Evolutionary conservation across 2,797 vertebrate genomes (phyloP).

Genomic region (Melanotaenia boesemani): DNA sequence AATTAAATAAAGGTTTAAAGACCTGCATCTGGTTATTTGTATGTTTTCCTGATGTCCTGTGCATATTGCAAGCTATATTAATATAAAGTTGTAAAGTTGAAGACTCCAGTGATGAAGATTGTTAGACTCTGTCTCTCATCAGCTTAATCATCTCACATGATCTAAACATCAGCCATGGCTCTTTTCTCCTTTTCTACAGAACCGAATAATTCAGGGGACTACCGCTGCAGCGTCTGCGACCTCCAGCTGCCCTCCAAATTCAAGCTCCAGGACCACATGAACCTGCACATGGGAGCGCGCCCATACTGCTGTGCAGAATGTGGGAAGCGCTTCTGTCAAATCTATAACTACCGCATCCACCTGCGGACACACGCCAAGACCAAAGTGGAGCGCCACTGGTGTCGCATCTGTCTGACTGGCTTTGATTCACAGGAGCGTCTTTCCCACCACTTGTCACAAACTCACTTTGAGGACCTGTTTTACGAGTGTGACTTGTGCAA

Average conservation of each 20-base stretch:
- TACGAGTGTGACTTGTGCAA: constrained; percentile 88
- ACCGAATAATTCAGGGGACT: constrained; percentile 42
- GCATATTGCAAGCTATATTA: too few species aligned
- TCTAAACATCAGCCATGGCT: background rate
- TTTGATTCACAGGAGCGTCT: constrained; percentile 64
- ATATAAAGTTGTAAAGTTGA: background rate
- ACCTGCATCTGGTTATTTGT: too few species aligned
- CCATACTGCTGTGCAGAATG: constrained; percentile 84
- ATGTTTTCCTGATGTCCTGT: too few species aligned
- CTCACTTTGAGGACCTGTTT: constrained; percentile 79
- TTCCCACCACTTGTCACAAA: constrained; percentile 68
- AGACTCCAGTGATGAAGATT: background rate
- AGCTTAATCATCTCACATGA: background rate
- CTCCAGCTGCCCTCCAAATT: constrained; percentile 75
- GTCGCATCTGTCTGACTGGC: constrained; percentile 72
- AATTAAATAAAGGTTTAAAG: too few species aligned
- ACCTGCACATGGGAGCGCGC: constrained; percentile 80
- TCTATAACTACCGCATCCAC: constrained; percentile 80
- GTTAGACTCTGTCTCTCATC: background rate
- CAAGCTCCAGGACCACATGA: constrained; percentile 83
- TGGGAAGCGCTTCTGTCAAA: constrained; percentile 84
- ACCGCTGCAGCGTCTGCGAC: constrained; percentile 76
- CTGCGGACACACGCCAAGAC: constrained; percentile 78
- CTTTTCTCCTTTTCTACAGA: constrained; percentile 33
- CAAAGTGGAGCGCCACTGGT: constrained; percentile 47